These are phyloP conservation scores for Linhomoeus sp. DNA, from an alignment of 2,888 invertebrate genomes.

Conservation along the genomic window DNA sequence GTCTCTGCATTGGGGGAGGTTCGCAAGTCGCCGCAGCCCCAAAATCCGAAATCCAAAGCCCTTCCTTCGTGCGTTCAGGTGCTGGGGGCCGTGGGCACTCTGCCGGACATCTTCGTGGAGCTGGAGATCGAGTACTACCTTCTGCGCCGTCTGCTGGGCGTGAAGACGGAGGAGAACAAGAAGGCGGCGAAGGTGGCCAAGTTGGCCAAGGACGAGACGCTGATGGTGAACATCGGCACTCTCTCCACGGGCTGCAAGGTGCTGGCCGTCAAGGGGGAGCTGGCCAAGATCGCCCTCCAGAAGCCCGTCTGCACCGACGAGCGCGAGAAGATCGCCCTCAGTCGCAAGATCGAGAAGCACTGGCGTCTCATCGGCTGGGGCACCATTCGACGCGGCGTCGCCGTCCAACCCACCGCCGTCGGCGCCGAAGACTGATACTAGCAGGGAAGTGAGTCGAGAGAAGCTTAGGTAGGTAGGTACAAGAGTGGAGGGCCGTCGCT, in stretches of 20 bases:
- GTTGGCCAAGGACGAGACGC: slow-evolving; percentile 64
- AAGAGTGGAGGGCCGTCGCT: no score
- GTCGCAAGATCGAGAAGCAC: slow-evolving; percentile 93
- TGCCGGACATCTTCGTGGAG: slow-evolving; percentile 92
- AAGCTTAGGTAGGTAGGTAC: no score
- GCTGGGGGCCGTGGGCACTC: slow-evolving; percentile 79
- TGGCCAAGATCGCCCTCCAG: slow-evolving; percentile 62
- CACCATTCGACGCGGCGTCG: slow-evolving; percentile 88
- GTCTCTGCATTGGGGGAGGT: no score
- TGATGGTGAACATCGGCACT: slow-evolving; percentile 95
- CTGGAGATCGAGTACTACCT: slow-evolving; percentile 94
- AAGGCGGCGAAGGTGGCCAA: slow-evolving; percentile 95
- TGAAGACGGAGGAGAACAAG: slow-evolving; percentile 94
- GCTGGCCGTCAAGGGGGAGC: slow-evolving; percentile 31
- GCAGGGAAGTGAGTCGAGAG: no score
- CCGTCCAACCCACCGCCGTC: slow-evolving; percentile 51
- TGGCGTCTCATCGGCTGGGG: slow-evolving; percentile 99
- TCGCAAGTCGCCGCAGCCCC: no score
- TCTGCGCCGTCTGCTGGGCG: slow-evolving; percentile 78
- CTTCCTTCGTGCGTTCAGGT: slow-evolving; percentile 6
- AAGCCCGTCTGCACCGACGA: slow-evolving; percentile 97
- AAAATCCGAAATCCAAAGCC: no score
- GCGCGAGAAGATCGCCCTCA: slow-evolving; percentile 96
- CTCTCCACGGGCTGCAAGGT: slow-evolving; percentile 52
- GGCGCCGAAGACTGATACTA: background rate